phyloP scores from a whole-genome alignment of 2,797 vertebrate species.

The Triplophysa yarkandensis region DNA sequence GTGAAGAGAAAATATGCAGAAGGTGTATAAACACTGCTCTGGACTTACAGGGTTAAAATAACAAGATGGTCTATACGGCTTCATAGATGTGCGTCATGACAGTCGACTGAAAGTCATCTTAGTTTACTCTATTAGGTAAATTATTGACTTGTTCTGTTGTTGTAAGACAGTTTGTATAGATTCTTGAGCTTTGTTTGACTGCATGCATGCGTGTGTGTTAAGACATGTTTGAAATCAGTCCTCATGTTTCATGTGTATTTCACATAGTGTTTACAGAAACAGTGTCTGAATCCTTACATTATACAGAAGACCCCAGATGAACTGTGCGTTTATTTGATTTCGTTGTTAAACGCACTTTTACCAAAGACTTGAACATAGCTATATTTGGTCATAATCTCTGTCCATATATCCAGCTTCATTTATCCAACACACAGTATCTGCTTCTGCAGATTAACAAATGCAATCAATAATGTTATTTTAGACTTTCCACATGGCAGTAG shows the following conservation, averaged over 20 bases:
- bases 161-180: background rate
- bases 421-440: background rate
- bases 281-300: background rate
- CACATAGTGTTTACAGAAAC: background rate
- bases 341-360: background rate
- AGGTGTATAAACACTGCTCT: conserved; percentile 27
- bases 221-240: background rate
- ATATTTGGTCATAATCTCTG: background rate
- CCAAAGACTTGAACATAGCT: conserved; percentile 9
- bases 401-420: background rate
- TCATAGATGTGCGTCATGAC: background rate
- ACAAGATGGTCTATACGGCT: background rate
- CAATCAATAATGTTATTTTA: background rate
- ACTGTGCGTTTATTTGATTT: background rate
- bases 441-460: background rate
- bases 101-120: conserved; percentile 8
- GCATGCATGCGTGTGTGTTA: too few species aligned
- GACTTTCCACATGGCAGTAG: conserved; percentile 1
- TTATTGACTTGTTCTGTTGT: background rate
- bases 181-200: background rate
- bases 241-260: background rate
- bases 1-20: conserved; percentile 22
- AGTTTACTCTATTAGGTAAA: conserved; percentile 3
- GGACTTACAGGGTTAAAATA: background rate
- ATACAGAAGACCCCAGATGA: background rate